Percentiles rank a stretch among this genome's conserved stretches.
Evolutionary conservation across 2,888 invertebrate species (phyloP).

Genomic region (Subacronicta megacephala): DNA sequence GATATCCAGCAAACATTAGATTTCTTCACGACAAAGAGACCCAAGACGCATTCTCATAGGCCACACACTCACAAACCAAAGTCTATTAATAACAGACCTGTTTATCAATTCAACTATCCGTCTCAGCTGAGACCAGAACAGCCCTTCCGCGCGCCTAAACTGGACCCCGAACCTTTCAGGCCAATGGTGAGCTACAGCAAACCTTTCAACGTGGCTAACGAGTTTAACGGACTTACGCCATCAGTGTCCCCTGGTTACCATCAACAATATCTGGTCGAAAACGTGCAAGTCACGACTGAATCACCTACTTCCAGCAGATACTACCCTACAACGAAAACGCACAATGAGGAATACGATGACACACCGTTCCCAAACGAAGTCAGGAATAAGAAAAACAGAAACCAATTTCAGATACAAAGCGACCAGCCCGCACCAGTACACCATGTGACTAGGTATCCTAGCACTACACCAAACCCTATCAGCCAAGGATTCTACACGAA

Average conservation of each 20-base stretch:
- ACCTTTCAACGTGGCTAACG: constrained; percentile 83
- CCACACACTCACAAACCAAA: constrained; percentile 84
- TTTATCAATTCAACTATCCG: constrained; percentile 93
- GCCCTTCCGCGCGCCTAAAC: constrained; percentile 85
- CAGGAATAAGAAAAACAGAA: constrained; percentile 72
- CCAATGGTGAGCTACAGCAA: constrained; percentile 91
- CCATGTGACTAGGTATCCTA: constrained; percentile 73
- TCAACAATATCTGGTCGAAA: constrained; percentile 84
- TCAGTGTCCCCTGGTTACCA: constrained; percentile 78
- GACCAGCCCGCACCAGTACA: constrained; percentile 75
- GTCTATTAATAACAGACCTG: constrained; percentile 88
- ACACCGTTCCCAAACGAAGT: constrained; percentile 70
- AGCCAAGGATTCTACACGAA: constrained; percentile 92
- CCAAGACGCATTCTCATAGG: constrained; percentile 82
- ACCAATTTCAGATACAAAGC: constrained; percentile 76
- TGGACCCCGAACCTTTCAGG: constrained; percentile 90
- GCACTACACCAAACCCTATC: constrained; percentile 88
- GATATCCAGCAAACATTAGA: constrained; percentile 91
- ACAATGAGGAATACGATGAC: constrained; percentile 85
- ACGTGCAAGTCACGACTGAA: constrained; percentile 85
- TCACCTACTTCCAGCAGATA: constrained; percentile 86
- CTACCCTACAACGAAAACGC: constrained; percentile 84
- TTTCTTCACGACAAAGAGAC: constrained; percentile 89
- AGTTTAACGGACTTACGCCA: constrained; percentile 82
- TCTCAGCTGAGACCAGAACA: constrained; percentile 87